Evolutionary conservation across 2,797 vertebrate species (phyloP).

Genomic region (Spheniscus humboldti): DNA sequence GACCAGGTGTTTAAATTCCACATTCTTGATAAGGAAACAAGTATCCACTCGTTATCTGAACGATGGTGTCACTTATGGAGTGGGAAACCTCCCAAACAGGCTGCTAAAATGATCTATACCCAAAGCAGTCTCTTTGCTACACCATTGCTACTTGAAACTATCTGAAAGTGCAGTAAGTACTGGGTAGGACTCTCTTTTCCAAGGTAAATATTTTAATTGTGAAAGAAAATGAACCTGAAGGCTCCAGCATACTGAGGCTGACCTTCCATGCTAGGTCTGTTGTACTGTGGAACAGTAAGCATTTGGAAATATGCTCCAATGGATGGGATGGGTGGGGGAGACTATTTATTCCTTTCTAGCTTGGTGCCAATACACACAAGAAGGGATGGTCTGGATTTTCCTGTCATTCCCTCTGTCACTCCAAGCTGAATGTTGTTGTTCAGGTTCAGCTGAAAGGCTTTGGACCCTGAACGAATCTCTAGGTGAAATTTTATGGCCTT

Average conservation of each 20-base stretch:
- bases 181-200: neutral
- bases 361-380: neutral
- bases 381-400: neutral
- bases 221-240: neutral
- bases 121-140: neutral
- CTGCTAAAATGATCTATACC: neutral
- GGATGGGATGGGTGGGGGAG: neutral
- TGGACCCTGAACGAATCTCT: neutral
- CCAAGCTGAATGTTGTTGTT: neutral
- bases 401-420: neutral
- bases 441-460: neutral
- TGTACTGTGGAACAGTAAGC: neutral
- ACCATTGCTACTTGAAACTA: neutral
- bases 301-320: neutral
- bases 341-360: neutral
- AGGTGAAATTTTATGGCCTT: neutral
- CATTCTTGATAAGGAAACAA: neutral
- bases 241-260: neutral
- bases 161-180: neutral
- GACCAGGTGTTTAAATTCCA: neutral
- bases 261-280: neutral
- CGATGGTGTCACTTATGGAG: neutral
- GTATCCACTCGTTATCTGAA: neutral
- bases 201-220: neutral
- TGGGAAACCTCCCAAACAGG: neutral